These are phyloP conservation scores for Emydocephalus ijimae DNA, from an alignment of 2,113 vertebrate species.

Conservation along the genomic window DNA sequence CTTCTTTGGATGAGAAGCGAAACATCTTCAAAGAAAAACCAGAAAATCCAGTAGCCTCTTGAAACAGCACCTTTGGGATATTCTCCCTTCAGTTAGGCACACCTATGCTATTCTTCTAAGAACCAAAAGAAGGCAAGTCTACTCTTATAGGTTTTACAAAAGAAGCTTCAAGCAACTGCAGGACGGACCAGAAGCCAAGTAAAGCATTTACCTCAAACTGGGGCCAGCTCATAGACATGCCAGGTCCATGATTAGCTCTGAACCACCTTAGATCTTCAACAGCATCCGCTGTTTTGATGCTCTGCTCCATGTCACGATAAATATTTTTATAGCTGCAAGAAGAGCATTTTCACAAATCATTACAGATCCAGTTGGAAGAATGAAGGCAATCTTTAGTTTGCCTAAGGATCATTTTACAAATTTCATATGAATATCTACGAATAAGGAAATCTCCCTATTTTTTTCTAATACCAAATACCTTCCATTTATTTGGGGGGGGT, in stretches of 20 bases:
- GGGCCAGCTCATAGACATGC: slow-evolving; percentile 99
- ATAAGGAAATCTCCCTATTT: neutral
- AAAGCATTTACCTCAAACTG: slow-evolving; percentile 88
- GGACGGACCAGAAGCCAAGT: neutral
- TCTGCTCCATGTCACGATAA: slow-evolving; percentile 89
- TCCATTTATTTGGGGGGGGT: neutral
- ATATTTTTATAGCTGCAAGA: slow-evolving; percentile 82
- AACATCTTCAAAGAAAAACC: no score
- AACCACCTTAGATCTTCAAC: slow-evolving; percentile 94
- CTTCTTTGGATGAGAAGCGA: no score
- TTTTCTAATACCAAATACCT: neutral
- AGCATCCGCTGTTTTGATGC: slow-evolving; percentile 79
- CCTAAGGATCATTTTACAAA: neutral
- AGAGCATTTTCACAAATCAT: neutral
- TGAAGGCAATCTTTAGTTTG: neutral
- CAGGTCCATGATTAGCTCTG: slow-evolving; percentile 86
- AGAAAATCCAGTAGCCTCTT: no score
- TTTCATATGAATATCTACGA: neutral
- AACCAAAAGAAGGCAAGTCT: neutral
- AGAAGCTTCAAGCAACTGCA: neutral
- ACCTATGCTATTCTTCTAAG: neutral
- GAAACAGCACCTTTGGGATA: no score
- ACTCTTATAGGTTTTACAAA: neutral
- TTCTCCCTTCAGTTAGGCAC: neutral
- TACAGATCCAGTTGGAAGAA: neutral